A percentile compares a stretch with the other conserved stretches of the same genome.
These are phyloP conservation scores for Alcedo atthis DNA, from an alignment of 2,797 vertebrate species.

Conservation along the genomic window DNA sequence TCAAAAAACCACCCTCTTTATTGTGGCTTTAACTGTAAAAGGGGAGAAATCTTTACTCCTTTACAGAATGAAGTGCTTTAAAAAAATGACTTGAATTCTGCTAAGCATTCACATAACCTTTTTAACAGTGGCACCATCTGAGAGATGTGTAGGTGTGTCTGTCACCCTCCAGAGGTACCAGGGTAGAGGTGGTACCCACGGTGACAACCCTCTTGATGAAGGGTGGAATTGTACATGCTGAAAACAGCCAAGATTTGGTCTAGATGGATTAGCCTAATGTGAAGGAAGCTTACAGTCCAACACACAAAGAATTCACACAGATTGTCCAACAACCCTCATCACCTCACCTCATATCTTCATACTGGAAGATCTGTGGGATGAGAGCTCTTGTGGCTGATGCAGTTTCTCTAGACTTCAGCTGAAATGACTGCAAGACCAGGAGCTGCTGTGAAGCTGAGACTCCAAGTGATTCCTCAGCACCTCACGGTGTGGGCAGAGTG, in stretches of 20 bases:
- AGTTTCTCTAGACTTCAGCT: not conserved
- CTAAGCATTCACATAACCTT: not conserved
- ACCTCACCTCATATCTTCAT: not conserved
- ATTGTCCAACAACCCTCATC: not conserved
- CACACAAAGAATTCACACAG: not conserved
- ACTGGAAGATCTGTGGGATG: not conserved
- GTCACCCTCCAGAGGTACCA: not conserved
- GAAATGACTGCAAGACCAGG: not conserved
- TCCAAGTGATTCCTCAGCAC: not conserved
- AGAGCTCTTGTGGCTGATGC: not conserved
- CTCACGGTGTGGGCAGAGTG: not conserved
- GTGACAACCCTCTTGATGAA: not conserved
- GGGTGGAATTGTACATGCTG: not conserved
- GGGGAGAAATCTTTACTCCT: conserved; percentile 15
- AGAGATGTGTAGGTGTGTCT: not conserved
- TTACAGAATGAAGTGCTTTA: not conserved
- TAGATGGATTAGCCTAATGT: conserved; percentile 33
- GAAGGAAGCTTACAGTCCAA: conserved; percentile 12
- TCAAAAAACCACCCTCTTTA: conserved; percentile 27
- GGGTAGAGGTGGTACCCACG: not conserved
- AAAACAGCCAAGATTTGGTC: not conserved
- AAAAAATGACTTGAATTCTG: not conserved
- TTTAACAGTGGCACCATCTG: not conserved
- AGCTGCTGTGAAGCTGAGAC: not conserved
- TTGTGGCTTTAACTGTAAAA: not conserved